Base-by-base conservation (phyloP, 2,797 vertebrate species). In the Ficedula albicollis region DNA sequence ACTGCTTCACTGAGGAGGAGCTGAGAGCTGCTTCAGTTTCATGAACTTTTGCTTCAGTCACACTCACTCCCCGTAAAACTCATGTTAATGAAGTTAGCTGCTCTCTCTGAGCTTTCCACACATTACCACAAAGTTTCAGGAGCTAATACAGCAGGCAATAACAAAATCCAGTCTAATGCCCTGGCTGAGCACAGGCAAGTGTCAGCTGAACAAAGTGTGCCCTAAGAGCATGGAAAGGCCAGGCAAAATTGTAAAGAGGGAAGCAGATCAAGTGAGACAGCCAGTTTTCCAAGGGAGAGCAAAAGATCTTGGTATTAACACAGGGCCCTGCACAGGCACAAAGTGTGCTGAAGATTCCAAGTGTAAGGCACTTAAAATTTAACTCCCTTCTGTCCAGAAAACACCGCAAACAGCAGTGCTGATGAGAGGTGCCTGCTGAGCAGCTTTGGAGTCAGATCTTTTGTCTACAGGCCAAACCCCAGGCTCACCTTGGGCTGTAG, bases 81-180 rank as follows among this genome's bases (percentile, higher is more conserved):
- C 29, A 2, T 0, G 0, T 5, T 64, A 26, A 59, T 16, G 17
- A 55, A 77, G 30, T 5, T 5, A 7, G n/a, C 29, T 1, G 5
- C 73, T 75, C 54, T 67, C 43, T 78, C 83, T 41, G 36, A 51
- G 51, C 7, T 30, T 91, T 59, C 63, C 52, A 63, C 0, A 1
- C 0, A 0, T 32, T 34, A 49, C 79, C 2, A 2, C 41, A 6
- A 67, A 56, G 43, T 36, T 92, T 70, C 26, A 67, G 72, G 38
- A 93, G 66, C 44, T 77, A 68, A 68, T 52, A 48, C 10, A 84
- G 73, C 46, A 80, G 41, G 49, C 41, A 90, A 9, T 39, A 79
- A 91, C 22, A 58, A 84, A 94, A 87, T n/a, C 36, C 75, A 77
- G 36, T 23, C 34, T 30, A 72, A 75, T 17, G 10, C 55, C 44